A percentile compares a stretch with the other conserved stretches of the same genome.
phyloP scores from a whole-genome alignment of 2,113 vertebrate genomes.

The Amblyornis subalaris region DNA sequence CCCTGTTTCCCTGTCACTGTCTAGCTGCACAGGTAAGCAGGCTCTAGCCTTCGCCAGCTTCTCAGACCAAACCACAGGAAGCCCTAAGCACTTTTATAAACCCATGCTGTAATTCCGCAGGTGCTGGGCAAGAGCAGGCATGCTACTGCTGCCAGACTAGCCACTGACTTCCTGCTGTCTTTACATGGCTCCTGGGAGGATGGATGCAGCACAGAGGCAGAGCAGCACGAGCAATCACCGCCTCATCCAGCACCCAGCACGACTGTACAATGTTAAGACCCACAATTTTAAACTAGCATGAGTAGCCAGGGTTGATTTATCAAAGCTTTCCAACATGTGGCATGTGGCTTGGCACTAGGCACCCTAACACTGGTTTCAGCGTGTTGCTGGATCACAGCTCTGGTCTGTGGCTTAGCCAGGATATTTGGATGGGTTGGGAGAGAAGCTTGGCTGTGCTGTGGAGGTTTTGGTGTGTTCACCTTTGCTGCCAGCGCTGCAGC shows the following conservation, averaged over 20 bases:
- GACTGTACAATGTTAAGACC: not conserved
- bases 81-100: not conserved
- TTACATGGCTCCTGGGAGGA: rapidly evolving
- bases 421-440: not conserved
- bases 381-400: rapidly evolving
- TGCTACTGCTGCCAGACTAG: rapidly evolving
- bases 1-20: rapidly evolving
- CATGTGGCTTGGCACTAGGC: not conserved
- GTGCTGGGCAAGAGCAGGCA: not conserved
- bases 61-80: not conserved
- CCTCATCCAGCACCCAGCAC: not conserved
- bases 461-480: not conserved
- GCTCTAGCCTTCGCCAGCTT: not conserved
- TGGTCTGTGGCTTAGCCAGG: not conserved
- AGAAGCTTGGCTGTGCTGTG: not conserved
- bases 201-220: not conserved
- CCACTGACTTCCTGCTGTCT: not conserved
- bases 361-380: not conserved
- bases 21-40: not conserved
- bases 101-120: rapidly evolving
- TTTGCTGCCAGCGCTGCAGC: not conserved
- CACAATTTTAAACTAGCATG: rapidly evolving
- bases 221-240: rapidly evolving
- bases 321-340: not conserved
- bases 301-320: not conserved